phyloP scores from a whole-genome alignment of 2,797 vertebrate genomes.

The Dromococcyx pavoninus region DNA sequence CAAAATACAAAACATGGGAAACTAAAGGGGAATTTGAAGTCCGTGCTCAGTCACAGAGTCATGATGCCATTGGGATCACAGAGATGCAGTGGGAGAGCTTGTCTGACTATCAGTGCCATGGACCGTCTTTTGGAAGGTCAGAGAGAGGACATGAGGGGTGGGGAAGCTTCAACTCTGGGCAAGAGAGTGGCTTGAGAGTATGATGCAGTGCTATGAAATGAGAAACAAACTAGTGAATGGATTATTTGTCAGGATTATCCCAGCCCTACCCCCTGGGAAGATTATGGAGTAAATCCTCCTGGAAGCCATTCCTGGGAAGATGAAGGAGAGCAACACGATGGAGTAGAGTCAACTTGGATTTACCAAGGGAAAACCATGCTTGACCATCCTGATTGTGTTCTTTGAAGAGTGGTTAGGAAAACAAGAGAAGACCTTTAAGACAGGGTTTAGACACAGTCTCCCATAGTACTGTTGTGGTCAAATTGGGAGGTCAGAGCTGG shows the following conservation, averaged over 20 bases:
- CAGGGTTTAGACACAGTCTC: not conserved
- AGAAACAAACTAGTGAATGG: not conserved
- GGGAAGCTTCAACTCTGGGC: not conserved
- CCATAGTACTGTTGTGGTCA: not conserved
- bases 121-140: not conserved
- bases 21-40: not conserved
- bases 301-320: not conserved
- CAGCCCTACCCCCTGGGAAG: not conserved
- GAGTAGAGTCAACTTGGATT: not conserved
- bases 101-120: not conserved
- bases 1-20: not conserved
- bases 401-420: not conserved
- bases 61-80: not conserved
- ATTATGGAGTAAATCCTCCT: too few relatives aligned
- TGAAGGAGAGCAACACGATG: not conserved
- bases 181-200: not conserved
- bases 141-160: not conserved
- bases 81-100: not conserved
- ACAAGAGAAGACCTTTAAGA: not conserved
- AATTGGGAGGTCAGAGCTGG: not conserved
- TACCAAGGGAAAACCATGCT: not conserved
- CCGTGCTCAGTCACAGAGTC: not conserved
- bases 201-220: not conserved
- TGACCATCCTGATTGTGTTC: not conserved
- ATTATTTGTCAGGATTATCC: not conserved